Conservation (phyloP, 2,797 vertebrate genomes). For the Anisognathus igniventris region DNA sequence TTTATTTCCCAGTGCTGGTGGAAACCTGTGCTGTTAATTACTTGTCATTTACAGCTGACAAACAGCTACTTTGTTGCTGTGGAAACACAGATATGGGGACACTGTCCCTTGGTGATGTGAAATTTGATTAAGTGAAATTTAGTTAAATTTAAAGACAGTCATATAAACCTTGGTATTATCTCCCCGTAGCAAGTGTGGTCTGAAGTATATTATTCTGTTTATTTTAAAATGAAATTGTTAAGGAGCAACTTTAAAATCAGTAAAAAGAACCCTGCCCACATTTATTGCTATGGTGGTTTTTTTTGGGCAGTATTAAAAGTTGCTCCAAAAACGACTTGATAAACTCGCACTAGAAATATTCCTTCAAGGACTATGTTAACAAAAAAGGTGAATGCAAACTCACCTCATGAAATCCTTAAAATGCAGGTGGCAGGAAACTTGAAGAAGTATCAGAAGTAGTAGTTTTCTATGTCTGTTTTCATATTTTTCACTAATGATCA, state of each 20-base stretch:
- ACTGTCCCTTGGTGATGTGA: neutral
- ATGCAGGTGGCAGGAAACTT: neutral
- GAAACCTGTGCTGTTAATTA: neutral
- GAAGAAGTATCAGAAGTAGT: neutral
- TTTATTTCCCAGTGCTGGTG: neutral
- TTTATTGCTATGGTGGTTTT: neutral
- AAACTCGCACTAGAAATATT: neutral
- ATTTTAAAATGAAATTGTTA: neutral
- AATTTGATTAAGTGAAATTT: neutral
- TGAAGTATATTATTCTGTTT: neutral
- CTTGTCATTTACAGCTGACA: neutral
- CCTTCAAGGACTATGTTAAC: neutral
- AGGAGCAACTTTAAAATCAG: neutral
- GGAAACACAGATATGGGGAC: fast-evolving
- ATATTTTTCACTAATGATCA: neutral
- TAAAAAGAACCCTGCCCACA: neutral
- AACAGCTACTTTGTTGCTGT: neutral
- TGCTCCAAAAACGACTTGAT: neutral
- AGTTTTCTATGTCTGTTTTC: neutral
- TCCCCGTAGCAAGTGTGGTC: fast-evolving
- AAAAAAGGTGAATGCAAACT: neutral
- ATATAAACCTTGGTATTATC: neutral
- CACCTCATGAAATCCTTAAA: neutral
- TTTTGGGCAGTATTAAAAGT: neutral
- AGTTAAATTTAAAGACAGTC: neutral